A percentile compares a stretch with the other conserved stretches of the same genome.
These are phyloP conservation scores for Neodiprion fabricii DNA, from an alignment of 1,140 invertebrate species.

Conservation along the genomic window DNA sequence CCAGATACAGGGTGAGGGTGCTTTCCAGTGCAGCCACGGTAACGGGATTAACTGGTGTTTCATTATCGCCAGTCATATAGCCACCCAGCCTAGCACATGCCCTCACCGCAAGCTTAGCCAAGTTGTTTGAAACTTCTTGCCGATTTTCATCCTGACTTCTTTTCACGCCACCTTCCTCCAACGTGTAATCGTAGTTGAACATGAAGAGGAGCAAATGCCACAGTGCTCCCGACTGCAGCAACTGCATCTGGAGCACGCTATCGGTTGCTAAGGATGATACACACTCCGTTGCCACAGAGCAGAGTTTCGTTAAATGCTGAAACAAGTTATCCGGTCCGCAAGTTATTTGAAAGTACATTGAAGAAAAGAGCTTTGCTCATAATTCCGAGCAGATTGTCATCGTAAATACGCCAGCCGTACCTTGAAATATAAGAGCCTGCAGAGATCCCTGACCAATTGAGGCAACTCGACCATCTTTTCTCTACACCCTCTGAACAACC, in stretches of 20 bases:
- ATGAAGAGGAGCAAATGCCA: slow-evolving; percentile 92
- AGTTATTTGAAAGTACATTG: slow-evolving; percentile 17
- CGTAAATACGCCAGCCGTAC: slow-evolving; percentile 57
- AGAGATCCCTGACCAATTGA: slow-evolving; percentile 86
- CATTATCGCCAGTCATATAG: slow-evolving; percentile 69
- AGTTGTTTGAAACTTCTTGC: slow-evolving; percentile 89
- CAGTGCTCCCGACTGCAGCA: slow-evolving; percentile 90
- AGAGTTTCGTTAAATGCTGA: slow-evolving; percentile 81
- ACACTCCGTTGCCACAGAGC: slow-evolving; percentile 84
- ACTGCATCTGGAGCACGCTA: slow-evolving; percentile 81
- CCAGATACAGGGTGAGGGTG: slow-evolving; percentile 91
- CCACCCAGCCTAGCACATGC: slow-evolving; percentile 86
- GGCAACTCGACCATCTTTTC: slow-evolving; percentile 88
- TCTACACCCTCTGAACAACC: slow-evolving; percentile 90
- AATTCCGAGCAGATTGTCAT: slow-evolving; percentile 12
- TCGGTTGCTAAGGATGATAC: slow-evolving; percentile 83
- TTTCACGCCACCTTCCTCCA: slow-evolving; percentile 95
- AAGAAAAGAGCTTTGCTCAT: slow-evolving; percentile 13
- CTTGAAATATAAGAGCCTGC: slow-evolving; percentile 89
- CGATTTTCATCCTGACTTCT: slow-evolving; percentile 80
- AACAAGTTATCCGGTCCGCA: slow-evolving; percentile 37
- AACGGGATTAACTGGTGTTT: slow-evolving; percentile 71
- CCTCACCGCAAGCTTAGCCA: slow-evolving; percentile 85
- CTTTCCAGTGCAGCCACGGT: slow-evolving; percentile 73
- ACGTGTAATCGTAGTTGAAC: slow-evolving; percentile 97